phyloP scores from a whole-genome alignment of 2,888 invertebrate genomes.

The Trissonchulus latispiculum region DNA sequence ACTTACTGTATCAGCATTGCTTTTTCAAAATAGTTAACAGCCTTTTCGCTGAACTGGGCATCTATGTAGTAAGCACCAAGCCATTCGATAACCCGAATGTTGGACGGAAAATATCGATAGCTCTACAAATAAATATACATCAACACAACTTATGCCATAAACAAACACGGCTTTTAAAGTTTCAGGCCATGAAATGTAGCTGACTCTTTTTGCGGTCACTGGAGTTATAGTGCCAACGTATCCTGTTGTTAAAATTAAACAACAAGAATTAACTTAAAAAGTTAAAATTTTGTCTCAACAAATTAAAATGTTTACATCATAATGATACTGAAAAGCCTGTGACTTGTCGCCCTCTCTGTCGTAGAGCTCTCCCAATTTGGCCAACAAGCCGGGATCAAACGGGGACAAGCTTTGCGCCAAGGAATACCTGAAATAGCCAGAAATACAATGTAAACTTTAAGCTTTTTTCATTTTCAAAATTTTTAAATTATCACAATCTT shows the following conservation, averaged over 20 bases:
- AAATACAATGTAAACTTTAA: too few species aligned
- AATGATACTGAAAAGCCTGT: constrained; percentile 71
- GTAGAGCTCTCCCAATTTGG: constrained; percentile 77
- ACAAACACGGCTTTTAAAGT: too few species aligned
- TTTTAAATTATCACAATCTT: too few species aligned
- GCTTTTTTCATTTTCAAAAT: too few species aligned
- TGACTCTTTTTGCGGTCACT: too few species aligned
- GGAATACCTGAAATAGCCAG: constrained; percentile 55
- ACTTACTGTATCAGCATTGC: constrained; percentile 59
- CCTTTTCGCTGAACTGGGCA: constrained; percentile 76
- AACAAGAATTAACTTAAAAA: too few species aligned
- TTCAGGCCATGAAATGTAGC: too few species aligned
- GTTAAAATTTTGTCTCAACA: too few species aligned
- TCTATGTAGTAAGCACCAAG: constrained; percentile 78
- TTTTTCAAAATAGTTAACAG: constrained; percentile 67
- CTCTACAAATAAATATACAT: constrained; percentile 50
- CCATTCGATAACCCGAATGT: constrained; percentile 70
- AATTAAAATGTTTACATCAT: constrained; percentile 58
- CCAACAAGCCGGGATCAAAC: constrained; percentile 76
- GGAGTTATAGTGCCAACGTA: too few species aligned
- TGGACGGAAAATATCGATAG: constrained; percentile 60
- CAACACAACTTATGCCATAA: not conserved
- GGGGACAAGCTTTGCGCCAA: constrained; percentile 71
- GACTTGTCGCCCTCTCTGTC: constrained; percentile 81
- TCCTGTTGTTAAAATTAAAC: too few species aligned